Evolutionary conservation across 2,888 invertebrate genomes (phyloP).

Genomic region (Capitulum mitella): DNA sequence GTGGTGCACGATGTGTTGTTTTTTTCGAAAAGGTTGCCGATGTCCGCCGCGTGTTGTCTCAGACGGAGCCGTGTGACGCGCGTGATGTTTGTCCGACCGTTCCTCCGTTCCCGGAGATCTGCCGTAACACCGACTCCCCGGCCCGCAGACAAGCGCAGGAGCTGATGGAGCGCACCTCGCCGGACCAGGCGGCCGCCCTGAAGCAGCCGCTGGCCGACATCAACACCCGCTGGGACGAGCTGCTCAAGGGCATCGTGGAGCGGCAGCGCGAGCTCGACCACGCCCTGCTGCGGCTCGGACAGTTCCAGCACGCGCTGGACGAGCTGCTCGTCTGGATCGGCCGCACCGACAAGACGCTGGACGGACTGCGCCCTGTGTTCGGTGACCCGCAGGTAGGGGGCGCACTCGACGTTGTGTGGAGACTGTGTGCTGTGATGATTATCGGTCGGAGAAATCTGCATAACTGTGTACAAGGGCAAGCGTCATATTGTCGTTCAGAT

Average conservation of each 20-base stretch:
- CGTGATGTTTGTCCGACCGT: too few species aligned
- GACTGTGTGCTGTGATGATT: too few species aligned
- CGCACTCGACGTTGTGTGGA: too few species aligned
- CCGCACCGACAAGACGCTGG: constrained; percentile 75
- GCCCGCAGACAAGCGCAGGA: constrained; percentile 81
- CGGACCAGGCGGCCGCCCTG: constrained; percentile 87
- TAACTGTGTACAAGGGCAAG: too few species aligned
- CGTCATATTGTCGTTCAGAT: too few species aligned
- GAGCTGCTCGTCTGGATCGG: constrained; percentile 93
- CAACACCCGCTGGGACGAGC: constrained; percentile 87
- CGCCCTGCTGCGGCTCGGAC: constrained; percentile 85
- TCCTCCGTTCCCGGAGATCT: too few species aligned
- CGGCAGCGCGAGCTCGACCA: constrained; percentile 87
- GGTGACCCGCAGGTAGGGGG: constrained; percentile 69
- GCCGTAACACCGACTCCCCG: background rate
- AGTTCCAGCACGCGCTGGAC: constrained; percentile 92
- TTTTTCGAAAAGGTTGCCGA: too few species aligned
- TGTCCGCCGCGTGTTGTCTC: too few species aligned
- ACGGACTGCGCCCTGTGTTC: constrained; percentile 77
- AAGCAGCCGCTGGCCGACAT: constrained; percentile 84
- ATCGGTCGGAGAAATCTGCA: too few species aligned
- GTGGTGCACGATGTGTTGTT: too few species aligned
- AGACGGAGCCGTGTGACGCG: too few species aligned
- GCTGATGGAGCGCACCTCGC: constrained; percentile 83
- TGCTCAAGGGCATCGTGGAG: constrained; percentile 84